Base-by-base conservation (phyloP, 2,113 vertebrate species). In the Pteruthius melanotis region DNA sequence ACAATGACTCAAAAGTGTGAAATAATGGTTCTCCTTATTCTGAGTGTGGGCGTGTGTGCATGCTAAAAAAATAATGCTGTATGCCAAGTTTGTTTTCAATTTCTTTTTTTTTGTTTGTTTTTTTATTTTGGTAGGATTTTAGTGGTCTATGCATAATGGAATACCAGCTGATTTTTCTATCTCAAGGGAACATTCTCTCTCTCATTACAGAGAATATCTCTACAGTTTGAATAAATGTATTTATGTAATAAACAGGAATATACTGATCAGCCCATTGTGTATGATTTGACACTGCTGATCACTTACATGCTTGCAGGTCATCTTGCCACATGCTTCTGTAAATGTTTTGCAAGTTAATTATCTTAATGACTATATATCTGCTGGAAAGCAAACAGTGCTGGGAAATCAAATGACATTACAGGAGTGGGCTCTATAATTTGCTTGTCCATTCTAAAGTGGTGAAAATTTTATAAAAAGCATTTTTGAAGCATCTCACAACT, bases 41-140 rank as follows among this genome's bases (percentile, higher is more conserved):
- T 57, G 17, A 65, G 2, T 70, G 22, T 23, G 8, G 21, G 5
- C 3, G 30, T 21, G 7, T 3, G 8, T 37, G 7, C 2, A 3
- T 31, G 1, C 44, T 3, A 3, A 64, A 50, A 30, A 86, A 40
- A 53, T 37, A 72, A 69, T 56, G 2, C 3, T 27, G 1, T 24
- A 40, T 22, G 21, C 0, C 4, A 59, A 31, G 23, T 35, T 40
- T 30, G 1, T 11, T 71, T 37, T 57, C 5, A 24, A 14, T 27
- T 61, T 50, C 2, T 3, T 71, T 42, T 44, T 35, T 44, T 35
- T 37, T 49, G 54, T 70, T 27, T 42, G 14, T 60, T 60, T 70
- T 27, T 42, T 60, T 15, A 3, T 56, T 66, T 70, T 71, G 1
- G 7, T 31, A 12, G 65, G 3, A 31, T 68, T 79, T 76, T 76